Evolutionary conservation across 2,888 invertebrate genomes (phyloP).

Genomic region (Epirrita christyi): DNA sequence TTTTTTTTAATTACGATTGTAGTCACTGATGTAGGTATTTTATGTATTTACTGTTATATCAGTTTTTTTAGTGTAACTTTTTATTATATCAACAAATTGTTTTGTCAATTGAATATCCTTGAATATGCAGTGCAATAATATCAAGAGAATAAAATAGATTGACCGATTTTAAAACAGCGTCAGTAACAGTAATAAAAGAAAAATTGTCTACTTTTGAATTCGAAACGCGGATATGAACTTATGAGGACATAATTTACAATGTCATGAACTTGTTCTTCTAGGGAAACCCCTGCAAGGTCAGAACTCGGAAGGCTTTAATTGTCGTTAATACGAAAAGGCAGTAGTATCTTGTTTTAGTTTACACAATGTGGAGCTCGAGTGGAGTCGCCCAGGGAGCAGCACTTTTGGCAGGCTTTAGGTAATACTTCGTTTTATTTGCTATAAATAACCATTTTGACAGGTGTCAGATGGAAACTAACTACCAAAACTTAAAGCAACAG

Average conservation of each 20-base stretch:
- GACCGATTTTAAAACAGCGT: not conserved
- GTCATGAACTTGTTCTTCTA: slow-evolving; percentile 39
- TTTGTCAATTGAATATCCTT: too few relatives aligned
- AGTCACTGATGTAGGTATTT: too few relatives aligned
- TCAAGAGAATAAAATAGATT: too few relatives aligned
- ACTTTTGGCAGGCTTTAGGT: slow-evolving; percentile 71
- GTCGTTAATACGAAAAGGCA: slow-evolving; percentile 51
- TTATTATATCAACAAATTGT: too few relatives aligned
- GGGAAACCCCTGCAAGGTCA: slow-evolving; percentile 62
- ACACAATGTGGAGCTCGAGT: slow-evolving; percentile 75
- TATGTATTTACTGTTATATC: too few relatives aligned
- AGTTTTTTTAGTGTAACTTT: too few relatives aligned
- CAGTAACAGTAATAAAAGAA: not conserved
- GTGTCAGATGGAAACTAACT: too few relatives aligned
- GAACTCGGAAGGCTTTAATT: slow-evolving; percentile 50
- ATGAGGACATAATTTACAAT: slow-evolving; percentile 33
- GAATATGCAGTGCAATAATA: too few relatives aligned
- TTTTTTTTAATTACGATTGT: too few relatives aligned
- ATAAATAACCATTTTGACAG: too few relatives aligned
- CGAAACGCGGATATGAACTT: slow-evolving; percentile 24
- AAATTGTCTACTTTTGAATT: not conserved
- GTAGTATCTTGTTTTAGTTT: slow-evolving; percentile 65
- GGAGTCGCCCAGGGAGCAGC: slow-evolving; percentile 68
- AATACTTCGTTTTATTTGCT: slow-evolving; percentile 1
- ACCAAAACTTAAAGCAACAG: too few relatives aligned